Evolutionary conservation across 2,113 vertebrate genomes (phyloP).

Genomic region (Tylochromis polylepis): DNA sequence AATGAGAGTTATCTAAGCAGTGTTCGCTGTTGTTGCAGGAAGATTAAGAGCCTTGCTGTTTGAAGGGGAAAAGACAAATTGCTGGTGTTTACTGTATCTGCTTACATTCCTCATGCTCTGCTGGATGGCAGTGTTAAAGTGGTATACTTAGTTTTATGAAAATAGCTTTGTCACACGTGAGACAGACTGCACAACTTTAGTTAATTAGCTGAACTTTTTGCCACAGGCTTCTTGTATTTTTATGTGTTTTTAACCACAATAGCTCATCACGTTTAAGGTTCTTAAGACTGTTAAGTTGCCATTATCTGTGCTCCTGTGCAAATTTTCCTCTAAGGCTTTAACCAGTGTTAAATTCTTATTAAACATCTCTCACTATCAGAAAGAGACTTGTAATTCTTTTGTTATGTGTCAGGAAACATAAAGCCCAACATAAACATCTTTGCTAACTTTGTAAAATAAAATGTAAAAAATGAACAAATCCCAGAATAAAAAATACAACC

Average conservation of each 20-base stretch:
- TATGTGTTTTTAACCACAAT: background rate
- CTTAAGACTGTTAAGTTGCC: background rate
- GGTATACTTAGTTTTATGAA: background rate
- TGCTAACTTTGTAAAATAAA: background rate
- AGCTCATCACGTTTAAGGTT: background rate
- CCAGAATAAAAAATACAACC: background rate
- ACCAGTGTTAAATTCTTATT: background rate
- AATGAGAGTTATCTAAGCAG: background rate
- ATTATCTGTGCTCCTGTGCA: background rate
- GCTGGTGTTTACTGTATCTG: background rate
- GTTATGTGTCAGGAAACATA: background rate
- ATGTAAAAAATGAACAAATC: background rate
- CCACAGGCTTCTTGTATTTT: background rate
- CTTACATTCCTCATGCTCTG: background rate
- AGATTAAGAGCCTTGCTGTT: background rate
- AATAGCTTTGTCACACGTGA: background rate
- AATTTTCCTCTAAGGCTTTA: background rate
- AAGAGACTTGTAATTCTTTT: too few species aligned
- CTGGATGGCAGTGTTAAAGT: background rate
- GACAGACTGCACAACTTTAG: background rate
- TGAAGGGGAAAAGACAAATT: background rate
- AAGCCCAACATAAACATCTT: background rate
- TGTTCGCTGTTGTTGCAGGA: background rate
- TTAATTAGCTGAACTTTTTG: background rate
- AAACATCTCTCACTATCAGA: background rate